Conservation (phyloP, 2,888 invertebrate genomes). For the Euzetes globulus region DNA sequence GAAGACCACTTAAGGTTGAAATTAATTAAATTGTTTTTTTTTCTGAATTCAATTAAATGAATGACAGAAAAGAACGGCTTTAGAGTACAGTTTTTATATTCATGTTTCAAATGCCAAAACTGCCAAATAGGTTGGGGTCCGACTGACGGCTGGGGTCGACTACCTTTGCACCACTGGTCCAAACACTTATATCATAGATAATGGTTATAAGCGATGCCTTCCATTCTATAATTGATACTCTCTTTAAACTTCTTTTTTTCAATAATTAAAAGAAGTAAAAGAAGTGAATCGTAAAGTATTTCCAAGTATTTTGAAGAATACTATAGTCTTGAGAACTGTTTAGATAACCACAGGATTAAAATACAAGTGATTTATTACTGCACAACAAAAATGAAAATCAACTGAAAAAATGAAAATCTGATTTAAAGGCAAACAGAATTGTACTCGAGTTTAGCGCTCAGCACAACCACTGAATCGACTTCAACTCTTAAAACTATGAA, state of each 20-base stretch:
- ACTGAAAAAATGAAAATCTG: slow-evolving; percentile 11
- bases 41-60: slow-evolving; percentile 10
- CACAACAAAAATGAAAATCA: slow-evolving; percentile 8
- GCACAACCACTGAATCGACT: no score
- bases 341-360: slow-evolving; percentile 3
- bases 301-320: background rate
- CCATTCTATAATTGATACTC: slow-evolving; percentile 26
- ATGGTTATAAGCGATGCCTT: background rate
- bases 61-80: background rate
- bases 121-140: background rate
- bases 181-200: slow-evolving; percentile 7
- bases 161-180: background rate
- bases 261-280: slow-evolving; percentile 7
- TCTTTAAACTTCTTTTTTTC: slow-evolving; percentile 24
- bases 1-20: background rate
- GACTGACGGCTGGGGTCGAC: background rate
- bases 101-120: slow-evolving; percentile 11
- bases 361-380: slow-evolving; percentile 15
- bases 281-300: slow-evolving; percentile 10
- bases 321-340: background rate
- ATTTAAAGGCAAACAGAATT: slow-evolving; percentile 18
- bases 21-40: slow-evolving; percentile 26
- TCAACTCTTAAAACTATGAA: background rate
- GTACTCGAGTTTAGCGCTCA: background rate
- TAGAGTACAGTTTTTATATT: slow-evolving; percentile 12